phyloP scores from a whole-genome alignment of 2,888 invertebrate genomes.

The Cyrtodaria siliqua region DNA sequence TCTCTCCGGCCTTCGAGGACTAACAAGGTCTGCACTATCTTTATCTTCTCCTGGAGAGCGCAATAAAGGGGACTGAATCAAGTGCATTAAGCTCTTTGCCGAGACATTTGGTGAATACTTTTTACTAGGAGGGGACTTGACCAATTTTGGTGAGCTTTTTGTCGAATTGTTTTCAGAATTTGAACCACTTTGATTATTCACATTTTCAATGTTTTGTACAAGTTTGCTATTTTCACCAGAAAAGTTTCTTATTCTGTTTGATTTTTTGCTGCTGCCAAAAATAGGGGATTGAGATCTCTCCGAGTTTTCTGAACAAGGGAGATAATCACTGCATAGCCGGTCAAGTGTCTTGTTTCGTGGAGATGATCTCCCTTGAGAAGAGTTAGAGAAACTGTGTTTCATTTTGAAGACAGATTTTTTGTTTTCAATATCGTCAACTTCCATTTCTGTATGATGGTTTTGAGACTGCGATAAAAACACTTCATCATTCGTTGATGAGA shows the following conservation, averaged over 20 bases:
- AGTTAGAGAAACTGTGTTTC: background rate
- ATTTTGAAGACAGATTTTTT: background rate
- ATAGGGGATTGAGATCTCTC: slow-evolving; percentile 56
- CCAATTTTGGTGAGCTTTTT: slow-evolving; percentile 7
- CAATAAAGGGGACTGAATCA: slow-evolving; percentile 78
- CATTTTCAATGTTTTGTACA: slow-evolving; percentile 4
- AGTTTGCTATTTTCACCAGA: slow-evolving; percentile 19
- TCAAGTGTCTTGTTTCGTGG: slow-evolving; percentile 32
- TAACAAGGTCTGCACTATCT: slow-evolving; percentile 10
- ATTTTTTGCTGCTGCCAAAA: slow-evolving; percentile 20
- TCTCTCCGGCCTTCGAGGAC: slow-evolving; percentile 40
- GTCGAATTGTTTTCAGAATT: background rate
- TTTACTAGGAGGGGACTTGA: slow-evolving; percentile 50
- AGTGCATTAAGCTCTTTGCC: slow-evolving; percentile 74
- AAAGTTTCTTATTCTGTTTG: slow-evolving; percentile 11
- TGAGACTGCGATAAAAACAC: slow-evolving; percentile 62
- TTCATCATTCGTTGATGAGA: slow-evolving; percentile 70
- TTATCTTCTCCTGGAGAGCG: slow-evolving; percentile 36
- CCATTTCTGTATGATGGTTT: background rate
- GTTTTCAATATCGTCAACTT: slow-evolving; percentile 16
- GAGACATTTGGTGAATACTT: slow-evolving; percentile 77
- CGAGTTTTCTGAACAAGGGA: slow-evolving; percentile 14
- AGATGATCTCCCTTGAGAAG: slow-evolving; percentile 4
- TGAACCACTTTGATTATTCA: background rate
- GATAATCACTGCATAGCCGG: slow-evolving; percentile 23